Evolutionary conservation across 2,797 vertebrate genomes (phyloP), one percentile per base, ranked within the genome.

Genomic region (Sciaenops ocellatus): DNA sequence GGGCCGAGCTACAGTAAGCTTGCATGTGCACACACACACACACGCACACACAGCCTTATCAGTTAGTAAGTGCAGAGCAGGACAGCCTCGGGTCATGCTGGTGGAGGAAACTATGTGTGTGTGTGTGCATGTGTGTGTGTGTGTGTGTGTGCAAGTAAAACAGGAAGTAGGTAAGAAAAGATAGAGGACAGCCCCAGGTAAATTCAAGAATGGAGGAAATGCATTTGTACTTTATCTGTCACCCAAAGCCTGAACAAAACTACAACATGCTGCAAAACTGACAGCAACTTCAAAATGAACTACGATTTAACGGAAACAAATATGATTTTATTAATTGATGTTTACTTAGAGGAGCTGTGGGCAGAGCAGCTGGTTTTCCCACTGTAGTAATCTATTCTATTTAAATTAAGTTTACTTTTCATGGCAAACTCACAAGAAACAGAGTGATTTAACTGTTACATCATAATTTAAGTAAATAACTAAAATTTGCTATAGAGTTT

Each of bases 91-190:
- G 66, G 76, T 68, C 80, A 74, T 34, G 47, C 26, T 42, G 41
- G 24, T 57, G 6, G 50, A 68, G 64, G 65, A 72, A 76, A 66
- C 54, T 54, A 5, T 26, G n/a, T 28, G 61, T 47, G 34, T 41
- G 22, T 64, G 38, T 62, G 64, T 48, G 64, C 51, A 52, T 30
- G 61, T 44, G 30, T 51, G 52, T 22, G 62, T 42, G 52, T 28
- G 69, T 48, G 26, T 61, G 16, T 64, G 30, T 41, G 70, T 71
- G 54, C 24, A 44, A 54, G 66, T 63, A 73, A 61, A 83, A 63
- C 77, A 86, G 87, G 81, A 89, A 85, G 74, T 50, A 51, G 22
- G n/a, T 63, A 30, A 78, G 7, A 69, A 59, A 34, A 56, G 8
- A 47, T 41, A n/a, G 12, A 42, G 28, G 55, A 54, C 22, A 26